phyloP scores from a whole-genome alignment of 37 sponge, comb jelly and placozoan species.

The Ephydatia muelleri region DNA sequence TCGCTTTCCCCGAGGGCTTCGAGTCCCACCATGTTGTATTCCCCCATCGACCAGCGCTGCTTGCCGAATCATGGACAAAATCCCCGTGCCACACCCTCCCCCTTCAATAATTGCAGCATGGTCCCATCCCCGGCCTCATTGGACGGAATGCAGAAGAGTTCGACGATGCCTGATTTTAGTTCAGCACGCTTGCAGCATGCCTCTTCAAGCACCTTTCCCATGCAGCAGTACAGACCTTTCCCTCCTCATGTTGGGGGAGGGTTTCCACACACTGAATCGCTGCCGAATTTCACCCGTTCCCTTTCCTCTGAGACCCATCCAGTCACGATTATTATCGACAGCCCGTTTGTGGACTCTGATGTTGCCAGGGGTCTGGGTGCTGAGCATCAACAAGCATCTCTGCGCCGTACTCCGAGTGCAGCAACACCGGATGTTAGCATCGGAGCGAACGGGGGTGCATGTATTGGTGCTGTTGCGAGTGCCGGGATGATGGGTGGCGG shows the following conservation, averaged over 20 bases:
- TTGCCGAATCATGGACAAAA: background rate
- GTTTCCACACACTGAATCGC: background rate
- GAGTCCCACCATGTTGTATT: background rate
- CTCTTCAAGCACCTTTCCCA: background rate
- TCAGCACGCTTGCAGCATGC: background rate
- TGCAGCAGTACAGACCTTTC: background rate
- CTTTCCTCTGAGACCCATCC: background rate
- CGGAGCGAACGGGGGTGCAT: background rate
- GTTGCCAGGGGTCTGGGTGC: background rate
- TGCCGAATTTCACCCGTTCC: background rate
- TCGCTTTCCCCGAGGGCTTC: conserved; percentile 13
- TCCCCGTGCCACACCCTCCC: background rate
- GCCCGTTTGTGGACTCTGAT: background rate
- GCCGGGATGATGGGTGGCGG: too few species aligned
- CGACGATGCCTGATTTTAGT: conserved; percentile 57
- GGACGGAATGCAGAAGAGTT: conserved; percentile 16
- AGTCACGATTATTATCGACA: background rate
- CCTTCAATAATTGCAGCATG: background rate
- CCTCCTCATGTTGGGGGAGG: background rate
- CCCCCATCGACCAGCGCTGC: background rate
- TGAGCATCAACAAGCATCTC: background rate
- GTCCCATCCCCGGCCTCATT: background rate
- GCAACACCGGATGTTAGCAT: background rate
- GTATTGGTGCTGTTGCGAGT: background rate
- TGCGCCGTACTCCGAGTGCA: background rate